phyloP scores from a whole-genome alignment of 1,140 invertebrate species.

The Agrilus planipennis region DNA sequence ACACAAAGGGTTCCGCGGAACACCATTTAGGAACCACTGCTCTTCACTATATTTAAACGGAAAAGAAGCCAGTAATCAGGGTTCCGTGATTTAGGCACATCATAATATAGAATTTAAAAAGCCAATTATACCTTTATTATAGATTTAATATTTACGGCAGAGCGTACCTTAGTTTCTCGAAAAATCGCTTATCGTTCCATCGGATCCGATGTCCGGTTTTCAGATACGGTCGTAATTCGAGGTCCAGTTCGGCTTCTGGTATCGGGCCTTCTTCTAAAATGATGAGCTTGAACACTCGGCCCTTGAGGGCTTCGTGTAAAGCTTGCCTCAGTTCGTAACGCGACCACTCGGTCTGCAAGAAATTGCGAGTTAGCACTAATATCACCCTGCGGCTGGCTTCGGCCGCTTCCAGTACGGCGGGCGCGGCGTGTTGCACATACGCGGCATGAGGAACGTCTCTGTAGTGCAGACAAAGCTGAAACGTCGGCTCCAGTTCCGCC shows the following conservation, averaged over 20 bases:
- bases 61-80: too few relatives aligned
- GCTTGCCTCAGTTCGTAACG: constrained; percentile 73
- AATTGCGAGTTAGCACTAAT: constrained; percentile 68
- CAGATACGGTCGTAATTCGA: constrained; percentile 76
- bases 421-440: constrained; percentile 60
- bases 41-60: too few relatives aligned
- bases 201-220: constrained; percentile 71
- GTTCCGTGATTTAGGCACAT: too few relatives aligned
- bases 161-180: constrained; percentile 80
- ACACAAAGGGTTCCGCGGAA: too few relatives aligned
- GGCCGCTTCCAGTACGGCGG: constrained; percentile 72
- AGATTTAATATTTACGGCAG: too few relatives aligned
- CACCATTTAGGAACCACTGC: too few relatives aligned
- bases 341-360: constrained; percentile 78
- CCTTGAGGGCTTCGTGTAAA: constrained; percentile 74
- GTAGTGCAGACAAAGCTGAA: constrained; percentile 79
- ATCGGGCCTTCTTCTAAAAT: constrained; percentile 72
- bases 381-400: constrained; percentile 72
- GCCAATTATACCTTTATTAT: too few relatives aligned
- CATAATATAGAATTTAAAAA: too few relatives aligned
- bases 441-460: constrained; percentile 61
- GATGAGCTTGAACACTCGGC: constrained; percentile 70
- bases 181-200: constrained; percentile 84
- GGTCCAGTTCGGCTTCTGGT: constrained; percentile 69
- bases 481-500: constrained; percentile 72